phyloP scores from a whole-genome alignment of 2,113 vertebrate species.

The Micronycteris hirsuta region DNA sequence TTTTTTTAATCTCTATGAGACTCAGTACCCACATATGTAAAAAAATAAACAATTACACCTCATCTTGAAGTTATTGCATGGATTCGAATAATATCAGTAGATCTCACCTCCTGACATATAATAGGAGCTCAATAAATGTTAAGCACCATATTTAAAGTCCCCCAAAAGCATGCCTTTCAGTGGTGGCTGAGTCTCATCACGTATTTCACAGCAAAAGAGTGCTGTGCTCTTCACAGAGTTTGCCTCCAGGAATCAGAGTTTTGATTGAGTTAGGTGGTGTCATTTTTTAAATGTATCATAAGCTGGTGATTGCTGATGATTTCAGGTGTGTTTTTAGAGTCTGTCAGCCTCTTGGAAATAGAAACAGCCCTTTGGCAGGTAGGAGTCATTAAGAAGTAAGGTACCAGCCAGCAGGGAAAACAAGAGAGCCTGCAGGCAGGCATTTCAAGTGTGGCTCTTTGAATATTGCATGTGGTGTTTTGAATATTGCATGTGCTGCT shows the following conservation, averaged over 20 bases:
- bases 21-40: not conserved
- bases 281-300: not conserved
- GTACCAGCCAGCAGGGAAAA: slow-evolving; percentile 6
- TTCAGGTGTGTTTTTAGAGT: slow-evolving; percentile 39
- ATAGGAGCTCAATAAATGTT: not conserved
- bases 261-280: not conserved
- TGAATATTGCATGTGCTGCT: slow-evolving; percentile 12
- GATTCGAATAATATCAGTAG: not conserved
- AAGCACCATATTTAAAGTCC: not conserved
- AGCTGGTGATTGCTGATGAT: not conserved
- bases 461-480: not conserved
- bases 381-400: slow-evolving; percentile 51
- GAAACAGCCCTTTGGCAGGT: slow-evolving; percentile 55
- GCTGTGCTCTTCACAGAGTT: not conserved
- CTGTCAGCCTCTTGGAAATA: slow-evolving; percentile 35
- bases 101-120: not conserved
- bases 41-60: not conserved
- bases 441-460: not conserved
- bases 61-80: not conserved
- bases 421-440: not conserved
- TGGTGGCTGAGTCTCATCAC: too few relatives aligned
- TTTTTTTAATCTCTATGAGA: not conserved
- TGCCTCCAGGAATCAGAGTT: not conserved
- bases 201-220: not conserved
- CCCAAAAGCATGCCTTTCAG: not conserved